These are phyloP conservation scores for Macquaria ambigua DNA, from an alignment of 2,113 vertebrate genomes.

Conservation along the genomic window DNA sequence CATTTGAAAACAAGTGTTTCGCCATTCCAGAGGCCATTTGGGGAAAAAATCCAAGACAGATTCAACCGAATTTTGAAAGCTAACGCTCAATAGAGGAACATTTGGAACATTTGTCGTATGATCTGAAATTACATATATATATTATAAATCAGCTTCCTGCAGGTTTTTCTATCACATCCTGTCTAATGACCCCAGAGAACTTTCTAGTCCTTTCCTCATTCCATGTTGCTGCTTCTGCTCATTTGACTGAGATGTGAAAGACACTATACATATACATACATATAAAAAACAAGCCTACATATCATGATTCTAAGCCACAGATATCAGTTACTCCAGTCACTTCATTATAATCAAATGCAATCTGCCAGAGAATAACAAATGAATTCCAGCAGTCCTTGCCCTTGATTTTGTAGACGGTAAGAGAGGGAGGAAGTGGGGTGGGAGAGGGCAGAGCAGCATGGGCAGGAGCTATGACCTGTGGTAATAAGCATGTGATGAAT, in stretches of 20 bases:
- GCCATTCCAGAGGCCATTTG: background rate
- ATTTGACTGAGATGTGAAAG: slow-evolving; percentile 16
- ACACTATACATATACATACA: background rate
- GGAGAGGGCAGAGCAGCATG: slow-evolving; percentile 22
- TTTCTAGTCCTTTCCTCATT: slow-evolving; percentile 6
- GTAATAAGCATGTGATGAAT: slow-evolving; percentile 73
- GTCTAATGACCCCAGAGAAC: slow-evolving; percentile 15
- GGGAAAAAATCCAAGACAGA: background rate
- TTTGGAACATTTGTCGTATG: background rate
- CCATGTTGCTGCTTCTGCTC: background rate
- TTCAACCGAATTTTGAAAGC: background rate
- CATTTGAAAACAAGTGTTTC: background rate
- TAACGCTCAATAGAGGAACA: slow-evolving; percentile 13
- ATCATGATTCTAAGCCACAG: background rate
- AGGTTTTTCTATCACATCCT: slow-evolving; percentile 22
- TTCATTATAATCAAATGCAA: slow-evolving; percentile 29
- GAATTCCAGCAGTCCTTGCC: slow-evolving; percentile 2
- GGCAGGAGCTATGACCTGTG: slow-evolving; percentile 56
- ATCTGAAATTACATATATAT: background rate
- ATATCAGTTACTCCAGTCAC: background rate
- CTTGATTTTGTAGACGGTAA: slow-evolving; percentile 18
- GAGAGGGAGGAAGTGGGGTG: background rate
- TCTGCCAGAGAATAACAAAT: slow-evolving; percentile 11
- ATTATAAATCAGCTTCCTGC: slow-evolving; percentile 10
- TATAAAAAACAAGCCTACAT: background rate